Evolutionary conservation across 2,888 invertebrate species (phyloP).

Genomic region (Congeria kusceri): DNA sequence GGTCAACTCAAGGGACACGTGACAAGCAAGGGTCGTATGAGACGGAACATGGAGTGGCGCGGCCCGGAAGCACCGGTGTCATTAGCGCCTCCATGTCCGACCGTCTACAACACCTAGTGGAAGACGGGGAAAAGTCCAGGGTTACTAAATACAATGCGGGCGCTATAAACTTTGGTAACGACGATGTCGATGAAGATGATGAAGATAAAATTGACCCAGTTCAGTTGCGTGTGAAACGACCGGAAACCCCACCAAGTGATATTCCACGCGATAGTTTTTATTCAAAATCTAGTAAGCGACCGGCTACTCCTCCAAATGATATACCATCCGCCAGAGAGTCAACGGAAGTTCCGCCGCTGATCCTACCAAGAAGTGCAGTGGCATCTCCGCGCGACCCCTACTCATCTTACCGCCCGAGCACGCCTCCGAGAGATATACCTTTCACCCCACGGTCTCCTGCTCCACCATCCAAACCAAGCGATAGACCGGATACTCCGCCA

Average conservation of each 20-base stretch:
- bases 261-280: constrained; percentile 44
- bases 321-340: constrained; percentile 60
- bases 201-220: constrained; percentile 32
- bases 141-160: constrained; percentile 54
- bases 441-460: constrained; percentile 54
- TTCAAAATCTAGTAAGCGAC: constrained; percentile 36
- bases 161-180: constrained; percentile 50
- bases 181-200: constrained; percentile 11
- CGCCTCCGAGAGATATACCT: constrained; percentile 56
- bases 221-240: constrained; percentile 39
- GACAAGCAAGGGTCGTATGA: constrained; percentile 37
- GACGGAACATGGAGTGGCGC: constrained; percentile 41
- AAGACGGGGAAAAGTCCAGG: constrained; percentile 61
- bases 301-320: constrained; percentile 54
- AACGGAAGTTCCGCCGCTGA: constrained; percentile 56
- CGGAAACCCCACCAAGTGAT: constrained; percentile 48
- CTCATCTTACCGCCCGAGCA: constrained; percentile 25
- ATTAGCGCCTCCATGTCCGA: constrained; percentile 58
- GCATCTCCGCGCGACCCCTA: constrained; percentile 41
- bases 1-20: constrained; percentile 22
- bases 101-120: constrained; percentile 52
- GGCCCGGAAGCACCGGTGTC: constrained; percentile 9
- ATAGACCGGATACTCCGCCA: constrained; percentile 48
- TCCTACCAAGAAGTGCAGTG: constrained; percentile 38
- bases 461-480: constrained; percentile 37